Percentiles rank a stretch among this genome's conserved stretches.
These are phyloP conservation scores for Caenorhabditis inopinata DNA, from an alignment of 1,140 invertebrate species.

Conservation along the genomic window DNA sequence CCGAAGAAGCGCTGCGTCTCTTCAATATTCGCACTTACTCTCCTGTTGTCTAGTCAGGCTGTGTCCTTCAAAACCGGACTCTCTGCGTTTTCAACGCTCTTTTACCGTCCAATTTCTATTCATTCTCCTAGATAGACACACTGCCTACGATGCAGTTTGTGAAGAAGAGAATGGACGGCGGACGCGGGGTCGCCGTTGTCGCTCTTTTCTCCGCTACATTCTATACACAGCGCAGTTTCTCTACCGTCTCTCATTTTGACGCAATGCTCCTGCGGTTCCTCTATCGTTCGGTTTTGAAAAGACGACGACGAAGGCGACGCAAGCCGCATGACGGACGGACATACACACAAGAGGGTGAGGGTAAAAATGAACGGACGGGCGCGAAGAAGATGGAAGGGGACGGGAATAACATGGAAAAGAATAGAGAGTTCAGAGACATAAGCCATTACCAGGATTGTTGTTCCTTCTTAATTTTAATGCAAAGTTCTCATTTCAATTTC, in stretches of 20 bases:
- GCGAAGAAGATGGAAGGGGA: neutral
- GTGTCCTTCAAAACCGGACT: neutral
- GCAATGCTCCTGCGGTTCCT: neutral
- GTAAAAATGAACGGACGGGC: slow-evolving; percentile 17
- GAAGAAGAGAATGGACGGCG: slow-evolving; percentile 3
- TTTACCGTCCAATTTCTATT: neutral
- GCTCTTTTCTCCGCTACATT: slow-evolving; percentile 11
- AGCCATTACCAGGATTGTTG: neutral
- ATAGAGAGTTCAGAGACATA: slow-evolving; percentile 7
- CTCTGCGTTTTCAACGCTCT: neutral
- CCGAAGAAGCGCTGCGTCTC: slow-evolving; percentile 15
- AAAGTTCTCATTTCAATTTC: too few relatives aligned
- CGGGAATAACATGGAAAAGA: neutral
- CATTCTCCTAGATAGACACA: neutral
- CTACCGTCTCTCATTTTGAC: neutral
- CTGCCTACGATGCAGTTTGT: neutral
- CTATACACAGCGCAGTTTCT: slow-evolving; percentile 4
- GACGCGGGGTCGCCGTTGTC: slow-evolving; percentile 9
- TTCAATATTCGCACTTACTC: neutral
- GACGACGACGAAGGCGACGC: neutral
- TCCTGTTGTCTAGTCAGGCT: neutral
- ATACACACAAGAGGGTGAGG: neutral
- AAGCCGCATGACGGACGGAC: slow-evolving; percentile 29
- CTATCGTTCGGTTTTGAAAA: slow-evolving; percentile 37
- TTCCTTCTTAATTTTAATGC: neutral